phyloP scores from a whole-genome alignment of 2,113 vertebrate genomes.

The Apodemus speciosus region DNA sequence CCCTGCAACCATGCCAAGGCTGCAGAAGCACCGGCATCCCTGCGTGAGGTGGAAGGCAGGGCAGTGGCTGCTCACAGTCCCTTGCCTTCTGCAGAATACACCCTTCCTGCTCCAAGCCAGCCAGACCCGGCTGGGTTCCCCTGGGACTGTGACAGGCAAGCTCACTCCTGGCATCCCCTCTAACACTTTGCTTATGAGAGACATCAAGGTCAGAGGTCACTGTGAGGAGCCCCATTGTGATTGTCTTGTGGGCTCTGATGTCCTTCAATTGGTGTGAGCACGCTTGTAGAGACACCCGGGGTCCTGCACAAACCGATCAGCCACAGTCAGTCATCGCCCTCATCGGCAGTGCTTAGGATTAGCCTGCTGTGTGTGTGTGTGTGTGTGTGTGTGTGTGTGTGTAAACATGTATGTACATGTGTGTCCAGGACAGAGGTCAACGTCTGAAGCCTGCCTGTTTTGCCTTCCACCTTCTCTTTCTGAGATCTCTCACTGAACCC shows the following conservation, averaged over 20 bases:
- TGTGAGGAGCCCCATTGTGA: not conserved
- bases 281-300: not conserved
- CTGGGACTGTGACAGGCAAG: not conserved
- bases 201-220: not conserved
- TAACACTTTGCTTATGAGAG: not conserved
- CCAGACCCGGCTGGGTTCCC: not conserved
- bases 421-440: not conserved
- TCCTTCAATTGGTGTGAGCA: not conserved
- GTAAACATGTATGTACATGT: not conserved
- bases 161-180: rapidly evolving
- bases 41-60: rapidly evolving
- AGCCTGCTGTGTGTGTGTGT: not conserved
- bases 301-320: rapidly evolving
- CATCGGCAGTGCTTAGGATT: rapidly evolving
- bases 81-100: rapidly evolving
- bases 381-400: not conserved
- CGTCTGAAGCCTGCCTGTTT: not conserved
- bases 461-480: not conserved
- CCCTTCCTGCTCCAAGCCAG: rapidly evolving
- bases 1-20: not conserved
- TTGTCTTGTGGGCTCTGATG: rapidly evolving
- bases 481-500: not conserved
- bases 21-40: not conserved
- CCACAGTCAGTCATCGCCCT: rapidly evolving
- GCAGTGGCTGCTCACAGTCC: rapidly evolving